Conservation (phyloP, 1,140 invertebrate genomes). For the Muscidifurax raptorellus region DNA sequence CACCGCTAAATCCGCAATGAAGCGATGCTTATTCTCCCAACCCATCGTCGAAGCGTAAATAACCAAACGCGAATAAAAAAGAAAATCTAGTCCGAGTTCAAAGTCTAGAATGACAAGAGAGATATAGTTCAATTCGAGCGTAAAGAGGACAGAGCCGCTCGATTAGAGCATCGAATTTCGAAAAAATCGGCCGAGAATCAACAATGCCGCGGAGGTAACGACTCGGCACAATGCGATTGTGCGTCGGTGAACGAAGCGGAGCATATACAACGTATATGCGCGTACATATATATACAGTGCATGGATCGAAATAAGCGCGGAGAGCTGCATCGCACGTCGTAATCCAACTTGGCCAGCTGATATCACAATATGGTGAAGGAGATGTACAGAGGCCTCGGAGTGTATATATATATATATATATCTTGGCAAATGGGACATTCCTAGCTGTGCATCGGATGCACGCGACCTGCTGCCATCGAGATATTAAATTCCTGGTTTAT, state of each 20-base stretch:
- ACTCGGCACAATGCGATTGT: slow-evolving; percentile 8
- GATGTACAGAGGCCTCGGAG: too few relatives aligned
- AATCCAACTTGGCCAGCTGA: too few relatives aligned
- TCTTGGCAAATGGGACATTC: not conserved
- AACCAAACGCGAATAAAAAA: not conserved
- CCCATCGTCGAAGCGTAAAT: not conserved
- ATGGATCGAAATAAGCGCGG: not conserved
- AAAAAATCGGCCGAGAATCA: slow-evolving; percentile 5
- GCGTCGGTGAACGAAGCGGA: not conserved
- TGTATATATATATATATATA: too few relatives aligned
- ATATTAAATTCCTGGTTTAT: slow-evolving; percentile 22
- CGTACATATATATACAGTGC: not conserved
- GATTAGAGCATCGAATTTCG: not conserved
- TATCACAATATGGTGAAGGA: too few relatives aligned
- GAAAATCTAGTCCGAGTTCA: not conserved
- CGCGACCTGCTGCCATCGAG: not conserved
- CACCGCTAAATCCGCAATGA: too few relatives aligned
- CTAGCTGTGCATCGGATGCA: not conserved
- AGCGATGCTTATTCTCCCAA: too few relatives aligned
- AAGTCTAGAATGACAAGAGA: not conserved
- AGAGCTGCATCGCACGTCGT: not conserved
- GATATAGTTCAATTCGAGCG: not conserved
- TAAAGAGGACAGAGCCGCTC: not conserved
- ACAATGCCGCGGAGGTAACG: slow-evolving; percentile 2
- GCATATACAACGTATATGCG: not conserved